A percentile compares a stretch with the other conserved stretches of the same genome.
Conservation (phyloP, 2,888 invertebrate genomes). For the Tetramorium bicarinatum region DNA sequence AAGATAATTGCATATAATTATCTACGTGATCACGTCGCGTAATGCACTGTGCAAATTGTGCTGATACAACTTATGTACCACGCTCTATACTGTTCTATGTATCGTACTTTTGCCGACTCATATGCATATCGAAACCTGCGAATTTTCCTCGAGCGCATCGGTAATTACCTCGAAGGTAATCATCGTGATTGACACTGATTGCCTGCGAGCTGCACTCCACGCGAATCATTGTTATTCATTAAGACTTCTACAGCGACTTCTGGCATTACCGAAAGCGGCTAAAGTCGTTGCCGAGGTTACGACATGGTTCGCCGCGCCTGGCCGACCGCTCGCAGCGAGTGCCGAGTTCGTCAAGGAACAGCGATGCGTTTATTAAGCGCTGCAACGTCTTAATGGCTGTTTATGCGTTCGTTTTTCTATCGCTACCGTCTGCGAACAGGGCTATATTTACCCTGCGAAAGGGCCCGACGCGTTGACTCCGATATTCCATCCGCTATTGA, state of each 20-base stretch:
- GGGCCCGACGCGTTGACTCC: background rate
- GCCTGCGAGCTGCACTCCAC: slow-evolving; percentile 45
- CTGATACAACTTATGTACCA: background rate
- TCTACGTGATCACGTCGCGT: background rate
- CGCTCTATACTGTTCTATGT: background rate
- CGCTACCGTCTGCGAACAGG: slow-evolving; percentile 34
- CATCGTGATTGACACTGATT: slow-evolving; percentile 71
- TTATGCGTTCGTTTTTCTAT: slow-evolving; percentile 68
- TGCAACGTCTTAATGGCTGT: slow-evolving; percentile 67
- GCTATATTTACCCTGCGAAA: slow-evolving; percentile 17
- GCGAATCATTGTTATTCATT: slow-evolving; percentile 67
- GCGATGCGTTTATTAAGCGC: slow-evolving; percentile 60
- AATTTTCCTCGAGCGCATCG: slow-evolving; percentile 43
- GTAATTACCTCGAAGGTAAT: slow-evolving; percentile 43
- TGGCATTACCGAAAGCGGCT: slow-evolving; percentile 72
- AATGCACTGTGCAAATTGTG: background rate
- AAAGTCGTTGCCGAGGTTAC: slow-evolving; percentile 59
- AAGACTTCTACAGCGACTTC: slow-evolving; percentile 63
- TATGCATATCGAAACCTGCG: slow-evolving; percentile 32
- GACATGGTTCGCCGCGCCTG: slow-evolving; percentile 59
- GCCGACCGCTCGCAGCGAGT: slow-evolving; percentile 15
- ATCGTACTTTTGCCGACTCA: slow-evolving; percentile 38
- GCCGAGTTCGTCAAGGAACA: slow-evolving; percentile 25
- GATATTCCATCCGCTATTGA: slow-evolving; percentile 1
- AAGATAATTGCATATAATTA: background rate